phyloP scores from a whole-genome alignment of 1,140 invertebrate genomes.

The Heliconius himera region DNA sequence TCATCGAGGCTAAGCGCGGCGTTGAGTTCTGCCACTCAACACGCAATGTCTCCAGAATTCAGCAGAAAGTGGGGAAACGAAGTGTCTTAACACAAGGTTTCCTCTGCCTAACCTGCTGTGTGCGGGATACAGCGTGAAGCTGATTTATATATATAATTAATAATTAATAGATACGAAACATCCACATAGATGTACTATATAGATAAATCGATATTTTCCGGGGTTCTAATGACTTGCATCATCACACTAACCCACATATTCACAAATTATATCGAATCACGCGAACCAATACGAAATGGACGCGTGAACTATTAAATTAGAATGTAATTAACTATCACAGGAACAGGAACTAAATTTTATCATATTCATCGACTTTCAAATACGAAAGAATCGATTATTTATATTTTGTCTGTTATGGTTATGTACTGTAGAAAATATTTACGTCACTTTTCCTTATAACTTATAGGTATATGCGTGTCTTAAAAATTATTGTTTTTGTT shows the following conservation, averaged over 20 bases:
- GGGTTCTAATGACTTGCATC: conserved; percentile 7
- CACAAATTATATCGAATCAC: background rate
- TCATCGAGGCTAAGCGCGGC: no score
- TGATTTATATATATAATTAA: no score
- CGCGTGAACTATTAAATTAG: conserved; percentile 9
- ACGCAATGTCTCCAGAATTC: no score
- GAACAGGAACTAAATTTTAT: conserved; percentile 8
- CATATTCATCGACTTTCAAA: background rate
- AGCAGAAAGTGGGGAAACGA: no score
- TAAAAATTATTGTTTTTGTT: no score
- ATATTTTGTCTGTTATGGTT: background rate
- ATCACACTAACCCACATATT: conserved; percentile 10
- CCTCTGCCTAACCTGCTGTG: no score
- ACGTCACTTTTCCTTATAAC: background rate
- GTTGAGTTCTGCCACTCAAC: no score
- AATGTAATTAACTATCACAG: background rate
- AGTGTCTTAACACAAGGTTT: no score
- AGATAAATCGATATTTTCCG: conserved; percentile 4
- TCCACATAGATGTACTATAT: background rate
- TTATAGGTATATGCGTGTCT: no score
- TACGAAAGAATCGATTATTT: background rate
- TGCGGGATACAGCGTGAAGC: no score
- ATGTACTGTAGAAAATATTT: background rate
- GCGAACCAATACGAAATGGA: background rate
- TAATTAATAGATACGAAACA: background rate